These are phyloP conservation scores for Beroe forskalii DNA, from an alignment of 37 sponge, comb jelly and placozoan species.

Conservation along the genomic window DNA sequence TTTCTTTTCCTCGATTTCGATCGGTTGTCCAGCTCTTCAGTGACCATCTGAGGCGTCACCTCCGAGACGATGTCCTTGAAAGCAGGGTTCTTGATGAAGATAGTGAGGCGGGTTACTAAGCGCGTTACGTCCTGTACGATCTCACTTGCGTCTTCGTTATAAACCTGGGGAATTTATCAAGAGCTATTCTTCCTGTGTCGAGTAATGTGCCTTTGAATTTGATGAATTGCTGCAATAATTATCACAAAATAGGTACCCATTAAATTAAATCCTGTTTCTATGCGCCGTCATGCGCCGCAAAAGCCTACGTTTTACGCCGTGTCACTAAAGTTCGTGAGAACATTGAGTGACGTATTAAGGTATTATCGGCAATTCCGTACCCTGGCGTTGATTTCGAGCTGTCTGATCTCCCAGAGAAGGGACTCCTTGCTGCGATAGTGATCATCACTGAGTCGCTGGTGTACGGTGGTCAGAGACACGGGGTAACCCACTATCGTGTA, in stretches of 20 bases:
- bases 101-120: neutral
- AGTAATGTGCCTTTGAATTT: no score
- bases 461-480: constrained; percentile 20
- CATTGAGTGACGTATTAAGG: no score
- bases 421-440: constrained; percentile 33
- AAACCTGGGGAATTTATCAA: constrained; percentile 6
- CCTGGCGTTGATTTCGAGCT: constrained; percentile 60
- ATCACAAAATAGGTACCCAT: no score
- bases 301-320: no score
- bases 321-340: no score
- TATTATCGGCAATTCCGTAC: no score
- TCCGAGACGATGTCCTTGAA: neutral
- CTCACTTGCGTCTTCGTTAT: constrained; percentile 38
- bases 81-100: neutral
- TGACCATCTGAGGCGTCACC: neutral
- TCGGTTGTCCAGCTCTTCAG: constrained; percentile 3
- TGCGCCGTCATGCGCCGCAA: no score
- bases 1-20: constrained; percentile 20
- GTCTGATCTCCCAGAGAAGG: constrained; percentile 35
- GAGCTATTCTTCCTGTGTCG: no score
- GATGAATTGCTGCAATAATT: no score
- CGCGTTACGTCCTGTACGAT: constrained; percentile 19
- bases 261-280: no score
- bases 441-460: constrained; percentile 15
- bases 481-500: constrained; percentile 57